Evolutionary conservation across 2,888 invertebrate genomes (phyloP), one percentile per base, ranked within the genome.

Genomic region (Diplolepis rosae): DNA sequence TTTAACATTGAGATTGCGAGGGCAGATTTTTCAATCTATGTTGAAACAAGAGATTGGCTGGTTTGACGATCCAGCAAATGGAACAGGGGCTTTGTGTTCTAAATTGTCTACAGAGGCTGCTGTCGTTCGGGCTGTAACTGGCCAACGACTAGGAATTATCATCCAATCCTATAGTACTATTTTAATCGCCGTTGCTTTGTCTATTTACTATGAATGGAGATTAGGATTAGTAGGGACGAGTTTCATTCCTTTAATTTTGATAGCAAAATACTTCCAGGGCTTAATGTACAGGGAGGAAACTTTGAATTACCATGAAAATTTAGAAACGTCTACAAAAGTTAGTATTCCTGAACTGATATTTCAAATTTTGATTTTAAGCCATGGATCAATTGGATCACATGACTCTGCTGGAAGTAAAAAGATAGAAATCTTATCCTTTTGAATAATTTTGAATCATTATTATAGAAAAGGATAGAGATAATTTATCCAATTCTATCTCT

Each of bases 101-200:
- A 91, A 92, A 71, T 90, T 96, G 5, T 94, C 95, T 0, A 93
- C 93, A 0, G 95, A 95, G 89, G 94, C 95, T 0, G 92, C 95
- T 1, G 92, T 92, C 67, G 93, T 95, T 0, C 95, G 95, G 90
- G 95, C 95, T 81, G 95, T 95, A 90, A 95, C 95, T 4, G 95
- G 95, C 13, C 94, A 94, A 89, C 91, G 95, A 74, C 92, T 95
- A 69, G 95, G 95, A 6, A 93, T 94, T 22, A 92, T 95, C 45
- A 88, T 95, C 0, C 94, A 95, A 87, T 93, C 95, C 0, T 77
- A 93, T 4, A 92, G 94, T 1, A 94, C 95, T 0, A 90, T 95
- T 15, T 83, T 90, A 0, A 89, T 95, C 22, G 92, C 93, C 4
- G 87, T 95, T 28, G 91, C 90, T 0, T 86, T 95, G 0, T 91